Evolutionary conservation across 2,888 invertebrate species (phyloP).

Genomic region (Lordiphosa fenestrarum): DNA sequence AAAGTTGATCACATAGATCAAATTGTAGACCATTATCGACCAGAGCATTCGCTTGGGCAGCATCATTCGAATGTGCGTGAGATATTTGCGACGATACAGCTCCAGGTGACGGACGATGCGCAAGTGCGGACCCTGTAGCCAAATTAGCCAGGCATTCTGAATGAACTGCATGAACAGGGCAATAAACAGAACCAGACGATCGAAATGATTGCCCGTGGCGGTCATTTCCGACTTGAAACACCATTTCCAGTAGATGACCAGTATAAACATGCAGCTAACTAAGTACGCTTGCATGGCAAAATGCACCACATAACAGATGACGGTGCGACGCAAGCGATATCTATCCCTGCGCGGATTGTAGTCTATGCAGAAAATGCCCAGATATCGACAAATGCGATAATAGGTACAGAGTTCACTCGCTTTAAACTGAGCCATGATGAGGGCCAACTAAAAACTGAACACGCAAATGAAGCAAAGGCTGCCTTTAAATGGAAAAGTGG

Average conservation of each 20-base stretch:
- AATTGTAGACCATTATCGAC: slow-evolving; percentile 31
- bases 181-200: slow-evolving; percentile 47
- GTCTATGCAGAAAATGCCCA: slow-evolving; percentile 58
- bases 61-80: slow-evolving; percentile 12
- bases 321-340: slow-evolving; percentile 40
- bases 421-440: slow-evolving; percentile 13
- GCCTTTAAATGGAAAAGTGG: not conserved
- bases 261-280: slow-evolving; percentile 29
- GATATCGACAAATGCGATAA: slow-evolving; percentile 54
- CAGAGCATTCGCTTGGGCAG: slow-evolving; percentile 44
- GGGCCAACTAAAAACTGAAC: not conserved
- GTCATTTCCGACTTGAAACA: slow-evolving; percentile 39
- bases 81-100: slow-evolving; percentile 33
- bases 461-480: not conserved
- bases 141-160: slow-evolving; percentile 60
- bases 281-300: slow-evolving; percentile 43
- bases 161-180: slow-evolving; percentile 44
- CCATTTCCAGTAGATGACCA: slow-evolving; percentile 34
- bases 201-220: slow-evolving; percentile 57
- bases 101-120: slow-evolving; percentile 50
- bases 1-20: slow-evolving; percentile 42
- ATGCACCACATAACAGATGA: slow-evolving; percentile 50
- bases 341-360: slow-evolving; percentile 34
- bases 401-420: slow-evolving; percentile 42
- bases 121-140: slow-evolving; percentile 47